A percentile compares a stretch with the other conserved stretches of the same genome.
phyloP scores from a whole-genome alignment of 2,888 invertebrate genomes.

The Cristatella mucedo region DNA sequence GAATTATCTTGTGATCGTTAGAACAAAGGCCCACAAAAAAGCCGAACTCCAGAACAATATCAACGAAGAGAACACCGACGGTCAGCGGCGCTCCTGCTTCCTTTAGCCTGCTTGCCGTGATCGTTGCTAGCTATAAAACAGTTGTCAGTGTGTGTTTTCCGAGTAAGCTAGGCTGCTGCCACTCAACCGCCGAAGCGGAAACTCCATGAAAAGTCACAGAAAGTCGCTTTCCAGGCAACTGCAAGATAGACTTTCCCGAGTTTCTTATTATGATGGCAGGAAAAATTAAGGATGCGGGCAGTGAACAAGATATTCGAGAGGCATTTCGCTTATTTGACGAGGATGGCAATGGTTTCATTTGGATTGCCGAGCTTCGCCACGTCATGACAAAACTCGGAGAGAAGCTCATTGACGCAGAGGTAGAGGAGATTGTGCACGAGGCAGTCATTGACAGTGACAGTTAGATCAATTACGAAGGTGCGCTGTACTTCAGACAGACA shows the following conservation, averaged over 20 bases:
- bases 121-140: too few relatives aligned
- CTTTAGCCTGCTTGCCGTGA: too few relatives aligned
- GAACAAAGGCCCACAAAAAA: constrained; percentile 98
- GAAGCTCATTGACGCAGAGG: too few relatives aligned
- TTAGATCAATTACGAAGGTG: too few relatives aligned
- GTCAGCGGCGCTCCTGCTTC: constrained; percentile 20
- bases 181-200: too few relatives aligned
- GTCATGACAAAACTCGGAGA: too few relatives aligned
- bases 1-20: constrained; percentile 93
- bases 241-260: constrained; percentile 15
- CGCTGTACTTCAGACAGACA: too few relatives aligned
- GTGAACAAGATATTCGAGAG: constrained; percentile 14
- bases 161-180: too few relatives aligned
- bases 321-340: constrained; percentile 15
- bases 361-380: constrained; percentile 13
- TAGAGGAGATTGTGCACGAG: too few relatives aligned
- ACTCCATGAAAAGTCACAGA: too few relatives aligned
- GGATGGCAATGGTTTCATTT: constrained; percentile 15
- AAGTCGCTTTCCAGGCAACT: constrained; percentile 15
- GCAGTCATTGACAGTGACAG: too few relatives aligned
- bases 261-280: constrained; percentile 15
- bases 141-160: too few relatives aligned
- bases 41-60: constrained; percentile 99
- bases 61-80: constrained; percentile 93
- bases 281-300: constrained; percentile 13